Evolutionary conservation across 2,888 invertebrate genomes (phyloP), one percentile per base, ranked within the genome.

Genomic region (Trisateles emortualis): DNA sequence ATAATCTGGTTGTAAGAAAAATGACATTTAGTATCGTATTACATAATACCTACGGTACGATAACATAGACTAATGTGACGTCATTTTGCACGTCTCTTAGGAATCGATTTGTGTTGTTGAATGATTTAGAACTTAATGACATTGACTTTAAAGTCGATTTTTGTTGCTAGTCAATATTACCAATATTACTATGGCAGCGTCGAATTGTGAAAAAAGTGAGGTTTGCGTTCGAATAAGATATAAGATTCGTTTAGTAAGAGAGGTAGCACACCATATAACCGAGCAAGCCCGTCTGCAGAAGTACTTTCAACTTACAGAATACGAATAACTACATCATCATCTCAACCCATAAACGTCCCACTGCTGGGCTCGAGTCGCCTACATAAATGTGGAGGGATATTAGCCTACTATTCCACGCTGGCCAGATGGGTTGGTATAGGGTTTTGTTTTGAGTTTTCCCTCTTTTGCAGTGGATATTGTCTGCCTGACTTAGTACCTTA

Each of bases 171-270:
- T 44, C 51, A 60, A 63, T 61, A 62, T 63, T 63, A 54, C 57
- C 54, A 47, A 52, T 52, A 66, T 62, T 59, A 58, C n/a, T n/a
- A 54, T 52, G 42, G 54, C 42, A 55, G 47, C 54, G 61, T 61
- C 33, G 55, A 59, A 63, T 65, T 63, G 55, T 63, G 51, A 52
- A 52, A 64, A 65, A 64, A 67, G 68, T 64, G 66, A 62, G 66
- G 59, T 72, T 71, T 65, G 59, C 50, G 64, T 67, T 64, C 43
- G 52, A 57, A 63, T 63, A 68, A 70, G 35, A 49, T 63, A 72
- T 68, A 71, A 74, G 72, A 74, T 71, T 64, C 53, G 48, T 68
- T 68, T 60, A 46, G 59, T n/a, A n/a, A n/a, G n/a, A n/a, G n/a
- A n/a, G n/a, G n/a, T n/a, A n/a, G n/a, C n/a, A n/a, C n/a, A n/a